These are phyloP conservation scores for Cephus nigrinus DNA, from an alignment of 2,888 invertebrate genomes.

Conservation along the genomic window DNA sequence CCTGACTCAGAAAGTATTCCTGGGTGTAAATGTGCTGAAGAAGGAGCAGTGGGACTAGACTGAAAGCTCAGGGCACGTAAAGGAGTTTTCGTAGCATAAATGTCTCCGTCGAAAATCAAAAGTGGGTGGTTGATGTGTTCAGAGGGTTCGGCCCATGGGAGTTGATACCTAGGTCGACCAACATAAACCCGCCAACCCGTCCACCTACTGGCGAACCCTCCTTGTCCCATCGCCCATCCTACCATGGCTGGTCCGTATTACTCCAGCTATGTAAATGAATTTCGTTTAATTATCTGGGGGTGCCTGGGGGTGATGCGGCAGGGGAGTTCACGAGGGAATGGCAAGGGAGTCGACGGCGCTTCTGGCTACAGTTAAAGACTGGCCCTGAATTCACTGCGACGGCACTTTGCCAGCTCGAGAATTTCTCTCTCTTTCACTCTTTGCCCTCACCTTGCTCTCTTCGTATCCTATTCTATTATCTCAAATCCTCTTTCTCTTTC, in stretches of 20 bases:
- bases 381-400: constrained; percentile 22
- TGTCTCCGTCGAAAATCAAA: constrained; percentile 37
- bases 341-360: constrained; percentile 28
- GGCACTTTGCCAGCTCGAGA: neutral
- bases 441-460: constrained; percentile 16
- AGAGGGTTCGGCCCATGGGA: neutral
- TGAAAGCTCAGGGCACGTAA: no score
- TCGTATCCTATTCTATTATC: neutral
- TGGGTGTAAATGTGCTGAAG: no score
- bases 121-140: constrained; percentile 18
- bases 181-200: constrained; percentile 31
- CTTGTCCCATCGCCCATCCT: constrained; percentile 14
- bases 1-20: no score
- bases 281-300: constrained; percentile 62
- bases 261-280: constrained; percentile 65
- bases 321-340: constrained; percentile 25
- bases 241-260: constrained; percentile 49
- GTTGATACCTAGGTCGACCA: constrained; percentile 1
- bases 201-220: constrained; percentile 17
- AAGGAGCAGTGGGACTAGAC: no score
- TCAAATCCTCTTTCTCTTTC: constrained; percentile 18
- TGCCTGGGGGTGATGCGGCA: constrained; percentile 17
- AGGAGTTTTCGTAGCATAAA: constrained; percentile 15
- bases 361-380: constrained; percentile 45
- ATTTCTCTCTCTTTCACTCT: constrained; percentile 3